phyloP scores from a whole-genome alignment of 2,113 vertebrate species.

The Tachycineta bicolor region DNA sequence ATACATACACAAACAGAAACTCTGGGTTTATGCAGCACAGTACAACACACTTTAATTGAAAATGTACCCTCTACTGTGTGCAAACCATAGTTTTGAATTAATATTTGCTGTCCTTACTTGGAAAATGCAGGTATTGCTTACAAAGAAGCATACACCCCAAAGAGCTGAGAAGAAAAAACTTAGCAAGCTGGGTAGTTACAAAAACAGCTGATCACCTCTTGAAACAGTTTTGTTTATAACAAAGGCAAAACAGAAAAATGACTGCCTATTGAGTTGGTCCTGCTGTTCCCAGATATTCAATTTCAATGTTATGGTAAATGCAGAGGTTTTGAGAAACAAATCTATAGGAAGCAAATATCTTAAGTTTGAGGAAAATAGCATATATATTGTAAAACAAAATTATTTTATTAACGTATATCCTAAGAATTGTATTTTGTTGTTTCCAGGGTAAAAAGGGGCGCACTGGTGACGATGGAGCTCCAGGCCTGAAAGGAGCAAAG shows the following conservation, averaged over 20 bases:
- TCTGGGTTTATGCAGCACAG: background rate
- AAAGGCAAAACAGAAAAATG: background rate
- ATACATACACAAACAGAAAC: background rate
- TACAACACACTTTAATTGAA: background rate
- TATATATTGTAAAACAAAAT: background rate
- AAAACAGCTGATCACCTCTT: background rate
- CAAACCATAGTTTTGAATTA: background rate
- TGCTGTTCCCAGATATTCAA: conserved; percentile 52
- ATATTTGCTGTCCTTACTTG: background rate
- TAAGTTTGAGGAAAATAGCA: background rate
- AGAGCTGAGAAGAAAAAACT: background rate
- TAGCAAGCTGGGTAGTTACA: background rate
- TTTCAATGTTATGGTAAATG: conserved; percentile 60
- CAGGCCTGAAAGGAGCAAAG: conserved; percentile 86
- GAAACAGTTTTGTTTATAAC: background rate
- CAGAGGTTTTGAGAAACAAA: conserved; percentile 56
- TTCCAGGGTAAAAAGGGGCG: conserved; percentile 89
- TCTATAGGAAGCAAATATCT: background rate
- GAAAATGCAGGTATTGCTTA: background rate
- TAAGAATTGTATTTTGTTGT: background rate
- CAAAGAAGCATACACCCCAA: background rate
- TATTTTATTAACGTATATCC: background rate
- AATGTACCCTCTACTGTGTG: background rate
- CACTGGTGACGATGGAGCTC: conserved; percentile 82
- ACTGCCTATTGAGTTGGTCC: background rate